phyloP scores from a whole-genome alignment of 2,797 vertebrate species.

The Dryobates pubescens region DNA sequence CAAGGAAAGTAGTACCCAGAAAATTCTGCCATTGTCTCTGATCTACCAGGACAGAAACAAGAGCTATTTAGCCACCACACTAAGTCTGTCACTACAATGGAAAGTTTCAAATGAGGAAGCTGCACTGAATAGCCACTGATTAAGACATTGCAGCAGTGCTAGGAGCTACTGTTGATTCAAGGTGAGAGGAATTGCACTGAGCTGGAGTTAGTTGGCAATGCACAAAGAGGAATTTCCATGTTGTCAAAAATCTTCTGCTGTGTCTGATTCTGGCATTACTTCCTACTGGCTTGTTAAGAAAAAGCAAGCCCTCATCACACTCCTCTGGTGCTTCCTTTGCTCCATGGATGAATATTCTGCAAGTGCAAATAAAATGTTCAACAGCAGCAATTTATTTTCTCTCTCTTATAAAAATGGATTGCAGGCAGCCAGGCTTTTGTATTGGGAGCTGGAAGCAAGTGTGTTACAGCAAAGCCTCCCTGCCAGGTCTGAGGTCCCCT shows the following conservation, averaged over 20 bases:
- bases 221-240: conserved; percentile 42
- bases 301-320: conserved; percentile 14
- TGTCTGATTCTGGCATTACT: conserved; percentile 34
- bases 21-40: conserved; percentile 23
- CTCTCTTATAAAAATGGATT: background rate
- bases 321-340: conserved; percentile 38
- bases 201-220: background rate
- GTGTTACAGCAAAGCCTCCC: background rate
- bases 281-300: conserved; percentile 36
- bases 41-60: conserved; percentile 35
- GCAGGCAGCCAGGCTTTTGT: background rate
- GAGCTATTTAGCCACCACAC: conserved; percentile 4
- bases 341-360: conserved; percentile 40
- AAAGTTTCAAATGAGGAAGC: conserved; percentile 33
- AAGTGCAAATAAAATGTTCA: conserved; percentile 49
- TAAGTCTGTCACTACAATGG: background rate
- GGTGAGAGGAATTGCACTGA: conserved; percentile 9
- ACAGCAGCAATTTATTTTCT: conserved; percentile 32
- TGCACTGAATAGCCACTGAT: conserved; percentile 25
- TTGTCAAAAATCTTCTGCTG: conserved; percentile 41
- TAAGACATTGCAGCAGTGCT: conserved; percentile 25
- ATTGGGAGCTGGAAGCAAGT: background rate
- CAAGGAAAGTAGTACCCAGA: background rate
- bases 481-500: background rate
- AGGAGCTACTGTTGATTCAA: conserved; percentile 19